Evolutionary conservation across 1,140 invertebrate species (phyloP).

Genomic region (Linepithema humile): DNA sequence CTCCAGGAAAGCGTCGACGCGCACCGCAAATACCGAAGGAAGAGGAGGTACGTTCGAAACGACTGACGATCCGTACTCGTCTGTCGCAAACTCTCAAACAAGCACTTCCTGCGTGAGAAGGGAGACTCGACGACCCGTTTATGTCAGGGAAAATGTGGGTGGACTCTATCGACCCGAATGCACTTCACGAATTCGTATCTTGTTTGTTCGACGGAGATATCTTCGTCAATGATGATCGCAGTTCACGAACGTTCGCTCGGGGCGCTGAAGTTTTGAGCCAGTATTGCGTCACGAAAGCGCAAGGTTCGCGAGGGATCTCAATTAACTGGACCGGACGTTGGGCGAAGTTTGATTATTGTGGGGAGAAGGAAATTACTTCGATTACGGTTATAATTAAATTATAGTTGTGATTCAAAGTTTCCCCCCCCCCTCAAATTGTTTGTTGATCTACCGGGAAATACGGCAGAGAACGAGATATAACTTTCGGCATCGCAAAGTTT

Average conservation of each 20-base stretch:
- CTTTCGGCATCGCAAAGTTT: not conserved
- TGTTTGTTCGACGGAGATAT: not conserved
- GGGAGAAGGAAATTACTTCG: not conserved
- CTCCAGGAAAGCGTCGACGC: not conserved
- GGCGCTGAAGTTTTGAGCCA: not conserved
- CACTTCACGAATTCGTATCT: not conserved
- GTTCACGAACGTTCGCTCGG: not conserved
- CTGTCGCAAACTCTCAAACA: not conserved
- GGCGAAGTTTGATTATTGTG: not conserved
- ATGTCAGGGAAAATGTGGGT: not conserved
- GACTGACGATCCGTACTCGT: not conserved
- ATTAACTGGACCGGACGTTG: not conserved
- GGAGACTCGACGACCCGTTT: not conserved
- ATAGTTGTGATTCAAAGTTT: too few relatives aligned
- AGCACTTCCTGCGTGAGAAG: not conserved
- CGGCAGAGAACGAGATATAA: not conserved
- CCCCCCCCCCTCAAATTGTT: too few relatives aligned
- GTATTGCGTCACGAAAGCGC: not conserved
- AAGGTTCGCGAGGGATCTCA: not conserved
- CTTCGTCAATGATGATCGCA: not conserved
- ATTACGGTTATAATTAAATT: too few relatives aligned
- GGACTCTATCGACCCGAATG: not conserved
- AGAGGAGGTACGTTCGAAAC: constrained; percentile 46
- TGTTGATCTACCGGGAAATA: not conserved
- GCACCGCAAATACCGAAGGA: not conserved